Evolutionary conservation across 2,797 vertebrate genomes (phyloP), one percentile per base, ranked within the genome.

Genomic region (Gymnopithys bicolor): DNA sequence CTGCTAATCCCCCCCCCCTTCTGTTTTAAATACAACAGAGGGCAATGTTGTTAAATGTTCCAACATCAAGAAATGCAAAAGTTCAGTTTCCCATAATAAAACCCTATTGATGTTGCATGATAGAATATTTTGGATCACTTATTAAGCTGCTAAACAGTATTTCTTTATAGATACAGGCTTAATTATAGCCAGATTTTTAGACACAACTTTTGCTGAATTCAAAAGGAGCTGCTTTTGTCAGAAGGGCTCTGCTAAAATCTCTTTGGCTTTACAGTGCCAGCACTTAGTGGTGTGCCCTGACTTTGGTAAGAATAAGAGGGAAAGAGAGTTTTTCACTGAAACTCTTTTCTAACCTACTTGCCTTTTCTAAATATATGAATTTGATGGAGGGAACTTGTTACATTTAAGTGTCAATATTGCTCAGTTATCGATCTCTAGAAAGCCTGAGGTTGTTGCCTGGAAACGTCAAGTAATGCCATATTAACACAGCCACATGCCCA

Each of bases 81-180:
- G 64, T 93, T 95, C 52, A 23, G 53, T 93, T 97, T 93, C 90
- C 89, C 81, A 85, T 87, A 67, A 83, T 93, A 95, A 94, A 95
- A 84, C 32, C 28, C 35, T 2, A 55, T 77, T 87, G 89, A 93
- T 92, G 79, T 62, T 68, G 49, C 64, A 35, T 86, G 84, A 63
- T 64, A 60, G 51, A 78, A 93, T 58, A 80, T 89, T 90, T 51
- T 90, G 77, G 77, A 10, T 43, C 8, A 15, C 56, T 90, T 84
- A 87, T 66, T 90, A 85, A 74, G 56, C 70, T 90, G 66, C 55
- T 91, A 63, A 93, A 73, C 79, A 24, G 64, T 89, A 45, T 79
- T 90, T 87, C 84, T 96, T 92, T 89, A 59, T 79, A 89, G 77
- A 67, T 95, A 78, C 22, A 53, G 55, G 59, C 55, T 95, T 95